Evolutionary conservation across 2,113 vertebrate genomes (phyloP).

Genomic region (Mustela lutreola): DNA sequence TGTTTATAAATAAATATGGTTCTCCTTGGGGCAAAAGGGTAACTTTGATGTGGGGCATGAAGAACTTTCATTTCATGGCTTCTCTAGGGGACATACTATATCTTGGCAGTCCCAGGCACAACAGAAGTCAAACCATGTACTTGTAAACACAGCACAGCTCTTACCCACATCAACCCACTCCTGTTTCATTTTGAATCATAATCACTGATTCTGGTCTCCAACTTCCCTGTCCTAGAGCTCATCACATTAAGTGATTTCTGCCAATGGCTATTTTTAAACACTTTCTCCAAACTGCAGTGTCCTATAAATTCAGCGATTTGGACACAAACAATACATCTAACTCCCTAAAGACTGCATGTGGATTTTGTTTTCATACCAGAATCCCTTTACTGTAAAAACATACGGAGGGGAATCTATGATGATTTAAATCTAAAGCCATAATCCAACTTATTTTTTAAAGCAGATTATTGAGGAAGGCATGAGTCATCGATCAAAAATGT

Average conservation of each 20-base stretch:
- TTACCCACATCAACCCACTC: fast-evolving
- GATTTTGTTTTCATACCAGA: not conserved
- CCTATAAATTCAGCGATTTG: not conserved
- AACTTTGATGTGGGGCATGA: not conserved
- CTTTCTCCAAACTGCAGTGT: not conserved
- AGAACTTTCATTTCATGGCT: not conserved
- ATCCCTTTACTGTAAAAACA: not conserved
- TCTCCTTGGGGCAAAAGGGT: not conserved
- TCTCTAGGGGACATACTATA: fast-evolving
- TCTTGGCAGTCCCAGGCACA: fast-evolving
- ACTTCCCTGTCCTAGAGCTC: not conserved
- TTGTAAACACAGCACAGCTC: not conserved
- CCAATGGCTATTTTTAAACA: not conserved
- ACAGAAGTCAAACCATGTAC: fast-evolving
- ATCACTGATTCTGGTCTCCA: not conserved
- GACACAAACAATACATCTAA: not conserved
- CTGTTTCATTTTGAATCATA: not conserved
- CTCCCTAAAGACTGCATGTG: not conserved
- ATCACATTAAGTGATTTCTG: not conserved
- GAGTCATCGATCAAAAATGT: not conserved
- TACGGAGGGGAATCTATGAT: not conserved
- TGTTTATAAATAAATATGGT: not conserved
- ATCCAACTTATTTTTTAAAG: not conserved
- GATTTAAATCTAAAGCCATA: not conserved
- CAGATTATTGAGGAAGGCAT: not conserved